Base-by-base conservation (phyloP, 2,797 vertebrate genomes). In the Pseudopleuronectes americanus region DNA sequence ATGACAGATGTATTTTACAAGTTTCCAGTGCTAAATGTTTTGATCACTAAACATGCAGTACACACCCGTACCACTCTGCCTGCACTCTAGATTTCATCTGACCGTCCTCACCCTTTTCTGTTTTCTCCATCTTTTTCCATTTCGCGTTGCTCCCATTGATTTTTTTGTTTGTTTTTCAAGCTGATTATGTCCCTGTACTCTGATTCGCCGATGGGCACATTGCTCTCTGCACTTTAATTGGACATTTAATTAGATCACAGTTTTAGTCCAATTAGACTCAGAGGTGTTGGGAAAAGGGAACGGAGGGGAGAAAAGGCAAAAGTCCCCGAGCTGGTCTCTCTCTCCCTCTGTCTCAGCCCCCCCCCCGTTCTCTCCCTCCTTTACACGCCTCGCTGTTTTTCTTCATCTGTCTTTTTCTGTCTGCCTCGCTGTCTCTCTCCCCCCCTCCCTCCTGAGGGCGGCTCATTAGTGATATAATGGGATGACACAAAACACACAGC, bases 181-280 rank as follows among this genome's bases (percentile, higher is more conserved):
- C 90, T 91, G 92, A 94, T 94, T 93, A 93, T 94, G 92, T 95
- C 93, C 92, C 90, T 86, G 74, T 92, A 87, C 92, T 92, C 91
- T 89, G 88, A 91, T 93, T 92, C 60, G 93, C 94, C 92, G 71
- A 80, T 89, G 92, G 95, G 92, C 93, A 94, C 92, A 91, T 92
- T 91, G 93, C 93, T 93, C 89, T 90, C 93, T 93, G 90, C 90
- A 88, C 92, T 90, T 94, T 95, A 95, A 95, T 95, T 95, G 94
- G 94, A 94, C 92, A 92, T 95, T 94, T 95, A 95, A 95, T 95
- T 95, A 94, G 93, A 95, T 95, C 94, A 94, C 94, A 93, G 90
- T 94, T 95, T 94, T 95, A 91, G 93, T 93, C 94, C 94, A 94
- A 95, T 95, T 95, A 95, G 91, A 92, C 90, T 90, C 80, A 81